Evolutionary conservation across 2,113 vertebrate genomes (phyloP).

Genomic region (Sinocyclocheilus grahami): DNA sequence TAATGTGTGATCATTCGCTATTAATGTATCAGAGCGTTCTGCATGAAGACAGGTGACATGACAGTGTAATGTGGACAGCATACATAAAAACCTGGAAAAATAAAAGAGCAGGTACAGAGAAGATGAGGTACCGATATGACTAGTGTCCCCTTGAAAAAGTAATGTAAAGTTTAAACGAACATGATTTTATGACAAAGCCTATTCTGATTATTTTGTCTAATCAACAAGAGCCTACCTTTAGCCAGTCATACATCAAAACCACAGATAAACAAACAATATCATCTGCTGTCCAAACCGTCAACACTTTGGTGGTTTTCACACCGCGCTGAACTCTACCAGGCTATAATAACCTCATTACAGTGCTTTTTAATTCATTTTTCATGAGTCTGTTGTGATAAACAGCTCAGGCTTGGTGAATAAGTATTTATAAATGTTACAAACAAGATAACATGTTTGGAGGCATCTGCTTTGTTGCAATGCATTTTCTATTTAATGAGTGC

Average conservation of each 20-base stretch:
- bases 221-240: conserved; percentile 21
- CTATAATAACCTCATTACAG: conserved; percentile 61
- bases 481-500: conserved; percentile 82
- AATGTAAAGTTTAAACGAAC: not conserved
- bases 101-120: not conserved
- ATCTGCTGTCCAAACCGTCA: conserved; percentile 10
- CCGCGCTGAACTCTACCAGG: conserved; percentile 49
- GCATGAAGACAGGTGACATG: not conserved
- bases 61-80: not conserved
- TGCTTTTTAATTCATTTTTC: conserved; percentile 62
- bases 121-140: not conserved
- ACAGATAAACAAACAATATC: conserved; percentile 11
- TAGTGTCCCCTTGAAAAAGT: not conserved
- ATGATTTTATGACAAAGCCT: not conserved
- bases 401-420: conserved; percentile 66
- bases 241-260: conserved; percentile 7
- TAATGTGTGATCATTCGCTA: conserved; percentile 32
- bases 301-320: conserved; percentile 24
- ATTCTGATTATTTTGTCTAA: not conserved
- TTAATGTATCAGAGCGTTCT: conserved; percentile 29
- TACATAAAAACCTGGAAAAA: not conserved
- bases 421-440: conserved; percentile 79
- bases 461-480: conserved; percentile 76
- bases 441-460: conserved; percentile 80
- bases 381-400: conserved; percentile 82